phyloP scores from a whole-genome alignment of 2,797 vertebrate species.

The Pyrocephalus nanus region DNA sequence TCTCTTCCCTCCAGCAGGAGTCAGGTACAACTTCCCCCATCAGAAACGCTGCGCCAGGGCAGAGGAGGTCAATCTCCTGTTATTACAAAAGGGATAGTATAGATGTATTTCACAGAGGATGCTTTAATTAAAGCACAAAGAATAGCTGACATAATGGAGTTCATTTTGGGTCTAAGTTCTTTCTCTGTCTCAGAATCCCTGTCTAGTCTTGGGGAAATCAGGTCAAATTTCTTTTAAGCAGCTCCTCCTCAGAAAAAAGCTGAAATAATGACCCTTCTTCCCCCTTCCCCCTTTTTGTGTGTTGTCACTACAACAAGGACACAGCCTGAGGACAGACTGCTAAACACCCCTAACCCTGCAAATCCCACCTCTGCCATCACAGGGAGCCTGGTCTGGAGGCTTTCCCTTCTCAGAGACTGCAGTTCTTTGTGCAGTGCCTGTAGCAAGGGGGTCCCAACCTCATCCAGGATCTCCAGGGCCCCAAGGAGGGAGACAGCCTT shows the following conservation, averaged over 20 bases:
- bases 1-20: background rate
- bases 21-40: background rate
- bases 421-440: background rate
- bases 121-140: background rate
- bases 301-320: background rate
- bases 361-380: background rate
- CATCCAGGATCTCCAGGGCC: background rate
- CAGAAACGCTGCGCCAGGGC: background rate
- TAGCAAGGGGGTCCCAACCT: background rate
- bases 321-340: background rate
- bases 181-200: background rate
- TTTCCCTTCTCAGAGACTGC: background rate
- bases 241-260: background rate
- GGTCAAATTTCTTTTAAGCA: background rate
- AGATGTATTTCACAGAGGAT: background rate
- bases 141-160: background rate
- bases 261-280: background rate
- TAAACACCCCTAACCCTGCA: background rate
- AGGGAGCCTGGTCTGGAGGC: background rate
- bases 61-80: background rate
- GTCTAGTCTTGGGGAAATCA: background rate
- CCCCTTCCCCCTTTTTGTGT: rapidly evolving
- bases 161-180: background rate
- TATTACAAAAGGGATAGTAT: background rate
- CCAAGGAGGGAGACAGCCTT: constrained; percentile 49